Base-by-base conservation (phyloP, 1,140 invertebrate genomes). In the Neodiprion virginianus region DNA sequence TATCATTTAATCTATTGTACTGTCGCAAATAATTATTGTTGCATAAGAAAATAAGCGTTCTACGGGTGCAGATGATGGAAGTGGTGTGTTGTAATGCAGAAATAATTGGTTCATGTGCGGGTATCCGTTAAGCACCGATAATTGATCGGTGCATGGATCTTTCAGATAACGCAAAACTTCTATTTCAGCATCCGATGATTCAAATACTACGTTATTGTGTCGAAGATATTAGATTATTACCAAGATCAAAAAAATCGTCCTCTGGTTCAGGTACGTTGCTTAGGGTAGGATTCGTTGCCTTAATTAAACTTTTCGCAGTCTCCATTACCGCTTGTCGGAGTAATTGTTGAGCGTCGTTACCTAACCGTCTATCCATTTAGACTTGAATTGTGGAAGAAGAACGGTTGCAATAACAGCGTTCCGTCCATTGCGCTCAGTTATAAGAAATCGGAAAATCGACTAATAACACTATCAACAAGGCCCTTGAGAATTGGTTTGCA, bases 31-130 rank as follows among this genome's bases (percentile, higher is more conserved):
- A n/a, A 72, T 66, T 66, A 78, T 74, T 53, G 48, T 67, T 23
- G 74, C 69, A 71, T 76, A 79, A 7, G 66, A 72, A 49, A 79
- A 78, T 23, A 79, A 28, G 1, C 77, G 21, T 75, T 79, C 78
- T 8, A 78, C 78, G 0, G 76, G 74, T 14, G 76, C 76, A 21
- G 72, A 78, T 28, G 78, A 77, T 48, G 76, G 68, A 21, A 79
- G 69, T 66, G 72, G 69, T 2, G 74, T 78, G 50, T 79, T 79
- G 40, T 67, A 76, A 7, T 69, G 71, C 9, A 76, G 61, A 71
- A 76, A 79, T 47, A 76, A n/a, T 28, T 74, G 67, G 23, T 76
- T 77, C 9, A 79, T 67, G 5, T 10, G 11, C 0, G 74, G 74
- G 23, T 75, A 72, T 12, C 14, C 5, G 40, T 75, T 67, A 10